These are phyloP conservation scores for Rugalucina vietnamica DNA, from an alignment of 2,888 invertebrate species.

Conservation along the genomic window DNA sequence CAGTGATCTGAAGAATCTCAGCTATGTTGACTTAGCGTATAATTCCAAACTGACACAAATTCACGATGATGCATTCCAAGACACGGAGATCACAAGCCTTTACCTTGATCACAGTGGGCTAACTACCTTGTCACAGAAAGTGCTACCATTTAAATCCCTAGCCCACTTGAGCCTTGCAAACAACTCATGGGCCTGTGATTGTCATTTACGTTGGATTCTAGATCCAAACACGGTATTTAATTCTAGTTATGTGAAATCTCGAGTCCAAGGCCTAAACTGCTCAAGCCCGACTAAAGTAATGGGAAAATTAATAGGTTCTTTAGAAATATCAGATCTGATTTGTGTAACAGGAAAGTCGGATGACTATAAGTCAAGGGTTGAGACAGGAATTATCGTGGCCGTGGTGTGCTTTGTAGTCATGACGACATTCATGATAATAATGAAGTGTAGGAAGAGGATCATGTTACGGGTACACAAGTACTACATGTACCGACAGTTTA, in stretches of 20 bases:
- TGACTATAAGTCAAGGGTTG: background rate
- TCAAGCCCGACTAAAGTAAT: background rate
- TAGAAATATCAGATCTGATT: background rate
- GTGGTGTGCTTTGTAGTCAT: background rate
- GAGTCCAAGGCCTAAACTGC: background rate
- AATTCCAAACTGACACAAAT: background rate
- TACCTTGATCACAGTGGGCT: background rate
- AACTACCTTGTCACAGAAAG: background rate
- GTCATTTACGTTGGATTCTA: background rate
- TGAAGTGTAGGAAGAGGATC: background rate
- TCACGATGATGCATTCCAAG: background rate
- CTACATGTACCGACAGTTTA: background rate
- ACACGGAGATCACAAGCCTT: background rate
- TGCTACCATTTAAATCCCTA: background rate
- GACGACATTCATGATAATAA: background rate
- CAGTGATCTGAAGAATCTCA: background rate
- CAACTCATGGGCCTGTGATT: background rate
- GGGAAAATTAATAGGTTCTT: background rate
- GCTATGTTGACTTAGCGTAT: background rate
- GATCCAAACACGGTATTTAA: background rate
- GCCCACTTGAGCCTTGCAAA: background rate
- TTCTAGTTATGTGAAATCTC: background rate
- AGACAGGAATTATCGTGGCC: background rate
- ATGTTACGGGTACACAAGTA: background rate
- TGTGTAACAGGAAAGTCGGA: background rate